These are phyloP conservation scores for Cheirogaleus medius DNA, from an alignment of 2,113 vertebrate genomes.

Conservation along the genomic window DNA sequence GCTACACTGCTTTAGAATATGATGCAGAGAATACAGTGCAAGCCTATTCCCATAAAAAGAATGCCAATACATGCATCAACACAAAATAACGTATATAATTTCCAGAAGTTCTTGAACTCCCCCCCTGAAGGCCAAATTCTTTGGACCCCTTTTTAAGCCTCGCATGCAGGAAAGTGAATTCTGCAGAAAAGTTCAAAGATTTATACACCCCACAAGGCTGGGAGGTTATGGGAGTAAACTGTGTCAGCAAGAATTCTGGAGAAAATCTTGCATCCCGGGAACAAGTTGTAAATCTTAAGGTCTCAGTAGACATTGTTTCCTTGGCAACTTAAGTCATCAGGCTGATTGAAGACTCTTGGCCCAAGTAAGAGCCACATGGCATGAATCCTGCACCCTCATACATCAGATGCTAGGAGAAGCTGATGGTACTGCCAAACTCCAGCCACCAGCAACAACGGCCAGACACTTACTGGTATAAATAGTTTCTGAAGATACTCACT, in stretches of 20 bases:
- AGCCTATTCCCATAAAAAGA: background rate
- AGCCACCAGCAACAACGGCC: background rate
- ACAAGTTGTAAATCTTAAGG: slow-evolving; percentile 40
- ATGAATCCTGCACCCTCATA: background rate
- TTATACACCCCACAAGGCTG: background rate
- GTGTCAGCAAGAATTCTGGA: slow-evolving; percentile 53
- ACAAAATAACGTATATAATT: background rate
- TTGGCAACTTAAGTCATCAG: slow-evolving; percentile 24
- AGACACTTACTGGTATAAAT: background rate
- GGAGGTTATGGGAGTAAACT: slow-evolving; percentile 7
- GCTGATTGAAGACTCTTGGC: slow-evolving; percentile 49
- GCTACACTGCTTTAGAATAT: background rate
- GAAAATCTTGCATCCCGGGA: slow-evolving; percentile 4
- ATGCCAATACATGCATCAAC: no score
- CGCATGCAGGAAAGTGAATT: background rate
- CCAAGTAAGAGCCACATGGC: background rate
- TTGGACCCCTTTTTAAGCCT: background rate
- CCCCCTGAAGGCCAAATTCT: background rate
- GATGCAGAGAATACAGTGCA: background rate
- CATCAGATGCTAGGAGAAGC: background rate
- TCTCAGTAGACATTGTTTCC: slow-evolving; percentile 45
- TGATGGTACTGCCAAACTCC: background rate
- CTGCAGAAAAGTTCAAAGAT: background rate
- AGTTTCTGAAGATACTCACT: background rate
- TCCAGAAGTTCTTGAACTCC: background rate